Percentiles rank a stretch among this genome's conserved stretches.
These are phyloP conservation scores for Saxidomus purpurata DNA, from an alignment of 1,140 invertebrate genomes.

Conservation along the genomic window DNA sequence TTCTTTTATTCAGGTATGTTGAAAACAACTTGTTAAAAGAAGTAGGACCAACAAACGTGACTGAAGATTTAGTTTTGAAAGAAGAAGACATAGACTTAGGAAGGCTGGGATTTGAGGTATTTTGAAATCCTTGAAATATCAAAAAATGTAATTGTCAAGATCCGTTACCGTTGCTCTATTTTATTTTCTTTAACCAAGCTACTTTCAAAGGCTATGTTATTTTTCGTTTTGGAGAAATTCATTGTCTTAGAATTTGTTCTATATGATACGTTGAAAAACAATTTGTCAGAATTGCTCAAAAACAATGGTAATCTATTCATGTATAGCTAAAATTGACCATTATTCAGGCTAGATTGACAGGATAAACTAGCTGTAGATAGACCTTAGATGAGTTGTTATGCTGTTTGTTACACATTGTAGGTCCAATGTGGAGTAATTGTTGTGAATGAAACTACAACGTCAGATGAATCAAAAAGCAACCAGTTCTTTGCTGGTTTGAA, in stretches of 20 bases:
- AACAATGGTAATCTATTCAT: too few relatives aligned
- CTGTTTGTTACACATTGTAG: background rate
- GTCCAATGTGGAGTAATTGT: background rate
- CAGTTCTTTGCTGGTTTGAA: background rate
- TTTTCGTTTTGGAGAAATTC: too few relatives aligned
- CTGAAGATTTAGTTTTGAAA: background rate
- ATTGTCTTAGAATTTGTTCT: too few relatives aligned
- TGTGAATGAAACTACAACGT: background rate
- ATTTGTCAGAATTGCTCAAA: too few relatives aligned
- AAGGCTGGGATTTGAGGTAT: background rate
- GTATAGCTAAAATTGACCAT: too few relatives aligned
- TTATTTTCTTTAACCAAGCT: too few relatives aligned
- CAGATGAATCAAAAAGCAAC: background rate
- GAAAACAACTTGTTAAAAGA: background rate
- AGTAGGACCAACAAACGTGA: background rate
- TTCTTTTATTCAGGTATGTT: constrained; percentile 3
- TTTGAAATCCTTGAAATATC: background rate
- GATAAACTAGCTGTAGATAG: too few relatives aligned
- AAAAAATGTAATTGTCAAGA: background rate
- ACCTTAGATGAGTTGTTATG: too few relatives aligned
- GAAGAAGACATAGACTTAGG: background rate
- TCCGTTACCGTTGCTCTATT: too few relatives aligned
- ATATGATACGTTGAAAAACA: too few relatives aligned
- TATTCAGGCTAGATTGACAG: too few relatives aligned
- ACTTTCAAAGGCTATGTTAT: too few relatives aligned